Percentiles rank a stretch among this genome's conserved stretches.
These are phyloP conservation scores for Leguminivora glycinivorella DNA, from an alignment of 1,140 invertebrate species.

Conservation along the genomic window DNA sequence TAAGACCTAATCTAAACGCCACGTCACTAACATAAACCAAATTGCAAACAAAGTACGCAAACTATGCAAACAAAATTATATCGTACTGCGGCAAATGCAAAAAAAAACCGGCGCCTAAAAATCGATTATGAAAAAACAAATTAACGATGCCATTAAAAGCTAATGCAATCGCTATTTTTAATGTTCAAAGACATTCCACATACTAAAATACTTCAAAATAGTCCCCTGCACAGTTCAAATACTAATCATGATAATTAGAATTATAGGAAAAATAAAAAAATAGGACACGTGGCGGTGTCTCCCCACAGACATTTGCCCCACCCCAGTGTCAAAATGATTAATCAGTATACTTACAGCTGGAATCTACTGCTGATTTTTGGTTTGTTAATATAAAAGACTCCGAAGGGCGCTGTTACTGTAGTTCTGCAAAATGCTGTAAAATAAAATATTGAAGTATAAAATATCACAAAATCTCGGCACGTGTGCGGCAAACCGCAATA, in stretches of 20 bases:
- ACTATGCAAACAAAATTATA: conserved; percentile 12
- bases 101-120: conserved; percentile 41
- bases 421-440: conserved; percentile 51
- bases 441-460: conserved; percentile 63
- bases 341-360: conserved; percentile 58
- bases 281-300: conserved; percentile 75
- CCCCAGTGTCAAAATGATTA: conserved; percentile 71
- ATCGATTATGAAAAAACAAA: conserved; percentile 54
- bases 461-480: conserved; percentile 74
- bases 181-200: neutral
- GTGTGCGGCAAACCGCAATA: conserved; percentile 75
- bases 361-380: conserved; percentile 44
- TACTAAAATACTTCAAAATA: neutral
- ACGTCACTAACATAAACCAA: neutral
- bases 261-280: conserved; percentile 50
- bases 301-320: conserved; percentile 70
- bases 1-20: neutral
- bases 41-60: neutral
- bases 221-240: neutral
- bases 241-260: conserved; percentile 14
- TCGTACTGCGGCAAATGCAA: conserved; percentile 27
- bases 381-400: conserved; percentile 47
- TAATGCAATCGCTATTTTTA: too few species aligned
- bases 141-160: conserved; percentile 26
- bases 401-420: conserved; percentile 43